Conservation (phyloP, 2,113 vertebrate genomes). For the Hippocampus comes region DNA sequence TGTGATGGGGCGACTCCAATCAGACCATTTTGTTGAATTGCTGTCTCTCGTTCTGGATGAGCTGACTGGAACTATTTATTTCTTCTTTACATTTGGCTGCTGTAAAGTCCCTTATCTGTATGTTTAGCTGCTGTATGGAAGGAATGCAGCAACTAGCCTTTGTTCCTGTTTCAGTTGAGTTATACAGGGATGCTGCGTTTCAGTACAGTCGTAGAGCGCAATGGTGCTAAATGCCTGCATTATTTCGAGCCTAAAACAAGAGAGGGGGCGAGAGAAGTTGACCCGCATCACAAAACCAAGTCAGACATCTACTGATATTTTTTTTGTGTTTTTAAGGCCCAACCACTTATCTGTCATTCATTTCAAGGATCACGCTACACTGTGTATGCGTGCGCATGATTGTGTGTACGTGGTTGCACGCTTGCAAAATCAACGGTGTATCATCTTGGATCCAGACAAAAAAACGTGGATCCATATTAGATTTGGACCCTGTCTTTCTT, state of each 20-base stretch:
- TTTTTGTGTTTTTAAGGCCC: slow-evolving; percentile 30
- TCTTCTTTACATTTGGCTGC: slow-evolving; percentile 34
- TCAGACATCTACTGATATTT: slow-evolving; percentile 10
- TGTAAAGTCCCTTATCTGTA: slow-evolving; percentile 61
- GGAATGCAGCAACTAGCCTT: slow-evolving; percentile 61
- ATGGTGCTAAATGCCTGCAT: neutral
- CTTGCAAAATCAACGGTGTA: neutral
- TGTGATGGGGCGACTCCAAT: neutral
- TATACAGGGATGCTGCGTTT: slow-evolving; percentile 3
- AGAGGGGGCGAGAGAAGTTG: neutral
- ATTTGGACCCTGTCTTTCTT: too few relatives aligned
- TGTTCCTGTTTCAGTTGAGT: slow-evolving; percentile 44
- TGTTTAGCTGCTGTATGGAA: slow-evolving; percentile 43
- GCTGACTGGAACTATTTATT: slow-evolving; percentile 43
- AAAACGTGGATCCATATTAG: too few relatives aligned
- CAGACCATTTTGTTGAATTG: slow-evolving; percentile 11
- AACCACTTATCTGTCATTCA: neutral
- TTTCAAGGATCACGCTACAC: neutral
- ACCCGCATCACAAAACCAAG: slow-evolving; percentile 2
- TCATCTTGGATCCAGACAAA: too few relatives aligned
- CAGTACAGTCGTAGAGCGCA: neutral
- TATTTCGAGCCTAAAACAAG: neutral
- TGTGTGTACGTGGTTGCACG: too few relatives aligned
- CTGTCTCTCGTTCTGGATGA: slow-evolving; percentile 37
- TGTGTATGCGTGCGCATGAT: neutral